Evolutionary conservation across 1,140 invertebrate species (phyloP).

Genomic region (Brachionus angularis): DNA sequence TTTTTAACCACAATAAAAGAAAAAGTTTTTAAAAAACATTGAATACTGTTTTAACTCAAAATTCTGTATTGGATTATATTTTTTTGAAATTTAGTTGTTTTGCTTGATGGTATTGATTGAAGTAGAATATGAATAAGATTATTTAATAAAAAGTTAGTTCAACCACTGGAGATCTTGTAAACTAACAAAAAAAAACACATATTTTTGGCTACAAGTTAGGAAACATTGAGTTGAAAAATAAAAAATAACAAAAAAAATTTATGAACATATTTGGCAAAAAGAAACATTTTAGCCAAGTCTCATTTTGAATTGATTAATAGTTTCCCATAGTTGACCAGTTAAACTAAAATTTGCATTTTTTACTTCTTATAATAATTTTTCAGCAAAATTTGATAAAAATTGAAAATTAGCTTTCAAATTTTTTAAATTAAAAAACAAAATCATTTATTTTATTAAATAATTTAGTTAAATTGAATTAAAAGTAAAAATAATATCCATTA

Average conservation of each 20-base stretch:
- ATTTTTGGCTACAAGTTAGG: neutral
- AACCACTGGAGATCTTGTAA: neutral
- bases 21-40: no score
- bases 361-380: neutral
- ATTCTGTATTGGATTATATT: no score
- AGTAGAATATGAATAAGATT: no score
- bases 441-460: no score
- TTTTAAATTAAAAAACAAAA: neutral
- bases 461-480: neutral
- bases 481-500: neutral
- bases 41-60: no score
- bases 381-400: neutral
- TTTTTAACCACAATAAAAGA: no score
- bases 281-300: neutral
- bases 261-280: constrained; percentile 10
- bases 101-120: no score
- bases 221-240: neutral
- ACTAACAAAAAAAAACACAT: neutral
- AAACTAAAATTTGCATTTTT: neutral
- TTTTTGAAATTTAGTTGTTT: no score
- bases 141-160: constrained; percentile 26
- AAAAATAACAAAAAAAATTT: neutral
- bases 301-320: constrained; percentile 29
- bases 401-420: neutral
- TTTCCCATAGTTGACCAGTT: neutral